A percentile compares a stretch with the other conserved stretches of the same genome.
phyloP scores from a whole-genome alignment of 2,113 vertebrate species.

The Sminthopsis crassicaudata region DNA sequence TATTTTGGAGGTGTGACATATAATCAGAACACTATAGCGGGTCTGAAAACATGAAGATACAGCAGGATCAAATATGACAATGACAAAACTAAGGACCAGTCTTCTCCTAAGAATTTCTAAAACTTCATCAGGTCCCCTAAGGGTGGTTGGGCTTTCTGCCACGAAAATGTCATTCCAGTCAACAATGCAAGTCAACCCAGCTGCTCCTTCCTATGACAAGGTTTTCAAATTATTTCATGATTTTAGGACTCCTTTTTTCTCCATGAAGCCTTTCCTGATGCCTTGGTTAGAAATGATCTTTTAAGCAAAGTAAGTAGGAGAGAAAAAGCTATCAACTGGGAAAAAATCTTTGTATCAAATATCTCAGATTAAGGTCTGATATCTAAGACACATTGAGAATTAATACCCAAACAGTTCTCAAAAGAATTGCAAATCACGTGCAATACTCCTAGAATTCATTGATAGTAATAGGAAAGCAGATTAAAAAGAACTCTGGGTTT shows the following conservation, averaged over 20 bases:
- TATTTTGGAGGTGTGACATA: neutral
- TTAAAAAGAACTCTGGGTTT: neutral
- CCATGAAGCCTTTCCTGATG: neutral
- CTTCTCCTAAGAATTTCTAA: constrained; percentile 17
- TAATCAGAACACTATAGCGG: neutral
- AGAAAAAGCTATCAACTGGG: neutral
- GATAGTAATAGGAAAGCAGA: neutral
- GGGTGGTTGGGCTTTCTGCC: neutral
- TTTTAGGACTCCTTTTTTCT: neutral
- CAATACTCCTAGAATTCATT: neutral
- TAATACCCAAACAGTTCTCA: neutral
- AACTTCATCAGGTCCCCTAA: neutral
- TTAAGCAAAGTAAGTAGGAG: neutral
- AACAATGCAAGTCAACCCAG: neutral
- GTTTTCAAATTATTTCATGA: neutral
- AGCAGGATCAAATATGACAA: neutral
- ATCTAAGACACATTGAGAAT: neutral
- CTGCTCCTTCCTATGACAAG: neutral
- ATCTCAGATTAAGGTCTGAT: neutral
- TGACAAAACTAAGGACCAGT: constrained; percentile 18
- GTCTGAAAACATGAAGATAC: constrained; percentile 22
- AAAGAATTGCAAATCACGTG: neutral
- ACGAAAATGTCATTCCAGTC: neutral
- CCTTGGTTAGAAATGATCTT: neutral
- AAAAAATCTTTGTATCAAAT: neutral